Base-by-base conservation (phyloP, 2,888 invertebrate species). In the Philaethria dido region DNA sequence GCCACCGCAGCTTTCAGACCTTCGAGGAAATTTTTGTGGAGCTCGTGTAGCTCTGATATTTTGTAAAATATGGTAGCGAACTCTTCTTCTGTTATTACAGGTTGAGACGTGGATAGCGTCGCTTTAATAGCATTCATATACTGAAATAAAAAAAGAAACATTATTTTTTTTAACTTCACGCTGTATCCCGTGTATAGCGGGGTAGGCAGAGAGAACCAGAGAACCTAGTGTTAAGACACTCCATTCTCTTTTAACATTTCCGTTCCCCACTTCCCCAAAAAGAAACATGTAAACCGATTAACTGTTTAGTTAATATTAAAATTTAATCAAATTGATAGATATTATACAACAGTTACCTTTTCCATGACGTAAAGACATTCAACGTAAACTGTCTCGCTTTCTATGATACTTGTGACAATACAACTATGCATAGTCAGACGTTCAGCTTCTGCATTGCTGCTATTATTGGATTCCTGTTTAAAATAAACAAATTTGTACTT, bases 51-150 rank as follows among this genome's bases (percentile, higher is more conserved):
- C 78, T 98, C 97, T 0, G 97, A 97, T 85, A 98, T 97, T 90
- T 98, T 97, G 84, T 97, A 98, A 88, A 98, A 98, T 83, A 98
- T 98, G 8, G 96, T 96, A 73, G 96, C 96, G 82, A 98, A 96
- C 83, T 98, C 98, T 72, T 97, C 96, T 80, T 96, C 95, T 0
- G 96, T 95, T 79, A 98, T 96, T 69, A 98, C 97, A 54, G 98
- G 98, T 85, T 98, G 97, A 11, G 98, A 97, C 65, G 97, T 97
- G 55, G 95, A 95, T 70, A 97, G 90, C 13, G 97, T 97, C 55
- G 98, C 97, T 85, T 97, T 96, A 76, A 98, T 95, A 20, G 97
- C 97, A 82, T 97, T 97, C 96, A 97, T 98, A 81, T 98, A 98
- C 97, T 98, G 62, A 22, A 33, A 52, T 52, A 3, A 33, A 29